These are phyloP conservation scores for Hedya salicella DNA, from an alignment of 2,888 invertebrate species.

Conservation along the genomic window DNA sequence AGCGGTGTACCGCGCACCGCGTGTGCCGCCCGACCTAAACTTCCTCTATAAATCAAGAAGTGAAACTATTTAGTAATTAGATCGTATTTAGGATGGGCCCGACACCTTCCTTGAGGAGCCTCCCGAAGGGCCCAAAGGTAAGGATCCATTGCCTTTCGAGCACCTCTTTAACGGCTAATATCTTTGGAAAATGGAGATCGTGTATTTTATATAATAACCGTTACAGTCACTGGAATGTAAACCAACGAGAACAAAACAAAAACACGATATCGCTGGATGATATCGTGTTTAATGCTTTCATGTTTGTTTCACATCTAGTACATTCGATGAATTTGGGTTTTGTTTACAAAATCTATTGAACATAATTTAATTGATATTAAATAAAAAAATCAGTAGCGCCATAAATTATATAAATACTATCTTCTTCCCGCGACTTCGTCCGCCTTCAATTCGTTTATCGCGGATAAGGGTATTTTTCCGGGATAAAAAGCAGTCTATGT, in stretches of 20 bases:
- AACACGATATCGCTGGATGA: constrained; percentile 53
- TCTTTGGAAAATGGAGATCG: constrained; percentile 81
- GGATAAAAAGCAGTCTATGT: no score
- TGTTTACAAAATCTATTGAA: no score
- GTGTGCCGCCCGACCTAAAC: constrained; percentile 75
- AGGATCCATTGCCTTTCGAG: constrained; percentile 78
- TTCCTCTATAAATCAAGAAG: constrained; percentile 86
- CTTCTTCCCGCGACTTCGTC: no score
- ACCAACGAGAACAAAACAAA: no score
- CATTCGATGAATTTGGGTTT: no score
- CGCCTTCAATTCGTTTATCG: no score
- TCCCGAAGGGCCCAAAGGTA: constrained; percentile 81
- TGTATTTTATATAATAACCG: constrained; percentile 78
- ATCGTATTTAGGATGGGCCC: constrained; percentile 83
- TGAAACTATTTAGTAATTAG: constrained; percentile 86
- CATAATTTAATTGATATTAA: no score
- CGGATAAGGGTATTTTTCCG: no score
- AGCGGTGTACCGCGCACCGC: constrained; percentile 68
- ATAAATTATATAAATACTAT: no score
- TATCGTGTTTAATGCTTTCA: constrained; percentile 16
- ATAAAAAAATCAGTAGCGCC: no score
- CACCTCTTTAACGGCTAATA: constrained; percentile 84
- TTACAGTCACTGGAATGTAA: no score
- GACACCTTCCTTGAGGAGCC: constrained; percentile 82
- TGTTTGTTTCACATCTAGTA: background rate